Evolutionary conservation across 2,888 invertebrate species (phyloP), one percentile per base, ranked within the genome.

Genomic region (Elysia crispata): DNA sequence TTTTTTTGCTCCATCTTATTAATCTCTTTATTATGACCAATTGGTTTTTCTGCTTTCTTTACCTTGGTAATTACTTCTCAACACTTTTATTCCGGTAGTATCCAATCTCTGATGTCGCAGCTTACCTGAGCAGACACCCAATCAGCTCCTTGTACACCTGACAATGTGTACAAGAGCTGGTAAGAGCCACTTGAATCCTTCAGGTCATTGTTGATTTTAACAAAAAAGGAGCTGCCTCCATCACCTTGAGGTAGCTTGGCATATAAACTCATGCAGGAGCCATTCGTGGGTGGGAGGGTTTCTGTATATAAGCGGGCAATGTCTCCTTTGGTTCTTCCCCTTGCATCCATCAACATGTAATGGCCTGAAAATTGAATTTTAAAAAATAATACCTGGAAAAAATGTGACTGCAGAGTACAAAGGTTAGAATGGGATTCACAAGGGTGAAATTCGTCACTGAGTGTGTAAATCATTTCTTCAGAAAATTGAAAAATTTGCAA

Each of bases 221-320:
- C 87, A 50, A 85, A 85, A 54, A 91, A 86, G 1, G 85, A 83
- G 15, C 91, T 90, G 31, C 87, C 85, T 49, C 84, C 83, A 11
- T 57, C 57, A 5, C 91, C 91, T 79, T 87, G 86, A 79, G 86
- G 85, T 87, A 91, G 88, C 77, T 90, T 87, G 81, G 90, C 91
- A 88, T 89, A 90, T 86, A 91, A 91, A n/a, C 85, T 83, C 20
- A 91, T 80, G 81, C 91, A 91, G 91, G 84, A 85, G 23, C 81
- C 82, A 11, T 79, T 57, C 20, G 84, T 81, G 54, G 75, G 41
- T 5, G 77, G 69, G 76, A 85, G 86, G 57, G 77, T 74, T 8
- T 87, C 87, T 70, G 87, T 86, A 28, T 84, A 82, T 15, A 89
- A 83, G 31, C 93, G 90, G 0, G 94, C 93, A 82, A 93, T 87